A percentile compares a stretch with the other conserved stretches of the same genome.
Evolutionary conservation across 2,888 invertebrate species (phyloP).

Genomic region (Dynastes hyllus): DNA sequence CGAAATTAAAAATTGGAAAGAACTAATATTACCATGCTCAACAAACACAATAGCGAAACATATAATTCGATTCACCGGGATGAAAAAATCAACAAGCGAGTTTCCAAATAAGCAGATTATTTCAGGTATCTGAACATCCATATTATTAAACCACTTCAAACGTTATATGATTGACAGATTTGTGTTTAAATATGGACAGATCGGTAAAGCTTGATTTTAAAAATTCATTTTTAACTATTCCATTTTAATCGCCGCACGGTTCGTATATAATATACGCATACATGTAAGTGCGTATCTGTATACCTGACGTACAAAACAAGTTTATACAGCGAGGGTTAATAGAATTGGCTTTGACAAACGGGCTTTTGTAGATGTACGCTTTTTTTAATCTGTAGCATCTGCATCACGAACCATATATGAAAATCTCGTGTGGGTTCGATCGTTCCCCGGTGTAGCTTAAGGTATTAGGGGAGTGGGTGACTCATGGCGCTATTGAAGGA

Average conservation of each 20-base stretch:
- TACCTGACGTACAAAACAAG: conserved; percentile 5
- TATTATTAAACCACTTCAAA: conserved; percentile 43
- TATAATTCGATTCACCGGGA: conserved; percentile 15
- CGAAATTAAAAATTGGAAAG: conserved; percentile 10
- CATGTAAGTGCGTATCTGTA: neutral
- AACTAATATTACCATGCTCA: conserved; percentile 25
- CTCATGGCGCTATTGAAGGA: conserved; percentile 55
- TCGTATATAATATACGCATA: neutral
- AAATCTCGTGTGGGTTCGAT: conserved; percentile 60
- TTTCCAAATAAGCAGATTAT: conserved; percentile 48
- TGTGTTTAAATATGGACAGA: conserved; percentile 12
- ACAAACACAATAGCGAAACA: conserved; percentile 4
- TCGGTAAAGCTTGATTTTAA: conserved; percentile 14
- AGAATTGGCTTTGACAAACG: conserved; percentile 30
- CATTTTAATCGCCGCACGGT: neutral
- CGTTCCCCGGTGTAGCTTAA: conserved; percentile 62
- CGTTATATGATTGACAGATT: conserved; percentile 49
- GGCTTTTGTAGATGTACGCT: conserved; percentile 26
- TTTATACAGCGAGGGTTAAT: conserved; percentile 5
- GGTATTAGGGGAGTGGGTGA: conserved; percentile 61
- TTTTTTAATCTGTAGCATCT: conserved; percentile 59
- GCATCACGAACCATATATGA: conserved; percentile 52
- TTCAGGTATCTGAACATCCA: conserved; percentile 47
- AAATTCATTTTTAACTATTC: conserved; percentile 31
- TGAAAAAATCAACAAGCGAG: conserved; percentile 20